Base-by-base conservation (phyloP, 2,113 vertebrate species). In the Forbesichthys agassizii region DNA sequence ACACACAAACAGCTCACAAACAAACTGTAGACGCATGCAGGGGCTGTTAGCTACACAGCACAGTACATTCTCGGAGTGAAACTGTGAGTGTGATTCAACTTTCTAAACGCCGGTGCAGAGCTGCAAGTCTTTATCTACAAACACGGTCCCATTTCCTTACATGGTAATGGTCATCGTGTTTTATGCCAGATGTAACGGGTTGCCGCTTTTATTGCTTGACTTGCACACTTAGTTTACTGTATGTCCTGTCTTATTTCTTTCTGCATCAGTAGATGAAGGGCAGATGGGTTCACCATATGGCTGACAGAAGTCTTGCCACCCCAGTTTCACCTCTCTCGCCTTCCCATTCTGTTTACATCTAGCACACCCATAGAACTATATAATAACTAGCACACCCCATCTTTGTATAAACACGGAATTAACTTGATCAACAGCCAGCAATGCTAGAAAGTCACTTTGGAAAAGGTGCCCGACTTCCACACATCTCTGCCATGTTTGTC, bases 221-320 rank as follows among this genome's bases (percentile, higher is more conserved):
- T 54, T 27, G 75, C 65, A 68, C 68, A 48, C 42, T 42, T 27
- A 3, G 11, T 74, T 54, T 16, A 54, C 27, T 27, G 55, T 68
- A 63, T 49, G 27, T 76, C 69, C 67, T 63, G 49, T 0, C 57
- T 47, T 46, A 74, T 79, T 71, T 81, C 79, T 69, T 72, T 70
- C 27, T 80, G 65, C 63, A 73, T 67, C 64, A 72, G 53, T 33
- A 13, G 68, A 78, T 59, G 66, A 61, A 68, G 69, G 71, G 63
- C 88, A 88, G 83, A 89, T 87, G 87, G 85, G 78, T 81, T 72
- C 51, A 67, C 83, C 86, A 89, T 89, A 88, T 89, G 89, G 83
- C n/a, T 13, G 4, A 65, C 61, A 77, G 71, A 62, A 80, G 53
- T n/a, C 79, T 63, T 67, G 74, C 80, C 14, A 73, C 68, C 71